Conservation (phyloP, 2,888 invertebrate species). For the Aleiodes leptofemur region DNA sequence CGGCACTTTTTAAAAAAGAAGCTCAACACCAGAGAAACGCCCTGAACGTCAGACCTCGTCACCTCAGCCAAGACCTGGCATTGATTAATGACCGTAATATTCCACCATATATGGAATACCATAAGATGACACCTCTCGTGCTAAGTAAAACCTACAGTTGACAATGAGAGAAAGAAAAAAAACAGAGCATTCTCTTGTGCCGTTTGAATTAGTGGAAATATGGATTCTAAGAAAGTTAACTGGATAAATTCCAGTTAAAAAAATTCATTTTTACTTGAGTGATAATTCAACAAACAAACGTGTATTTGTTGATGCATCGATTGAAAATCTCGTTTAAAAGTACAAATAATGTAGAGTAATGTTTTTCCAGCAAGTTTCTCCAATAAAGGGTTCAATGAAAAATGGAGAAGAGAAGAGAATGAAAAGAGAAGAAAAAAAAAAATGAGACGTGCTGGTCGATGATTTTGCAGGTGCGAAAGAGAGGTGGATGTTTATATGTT, state of each 20-base stretch:
- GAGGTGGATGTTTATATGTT: slow-evolving; percentile 55
- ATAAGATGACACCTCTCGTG: slow-evolving; percentile 37
- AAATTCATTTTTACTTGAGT: slow-evolving; percentile 11
- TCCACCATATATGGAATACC: slow-evolving; percentile 48
- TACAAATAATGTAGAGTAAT: too few relatives aligned
- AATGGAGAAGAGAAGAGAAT: background rate
- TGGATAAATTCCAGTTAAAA: slow-evolving; percentile 25
- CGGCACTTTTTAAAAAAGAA: slow-evolving; percentile 51
- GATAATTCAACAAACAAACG: slow-evolving; percentile 46
- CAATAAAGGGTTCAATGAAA: too few relatives aligned
- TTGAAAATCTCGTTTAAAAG: too few relatives aligned
- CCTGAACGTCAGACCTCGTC: slow-evolving; percentile 65
- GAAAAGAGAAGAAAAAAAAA: slow-evolving; percentile 11
- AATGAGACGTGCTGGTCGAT: background rate
- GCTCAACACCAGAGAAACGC: slow-evolving; percentile 58
- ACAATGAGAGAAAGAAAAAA: slow-evolving; percentile 12
- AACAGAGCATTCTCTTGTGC: slow-evolving; percentile 36
- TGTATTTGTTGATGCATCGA: too few relatives aligned
- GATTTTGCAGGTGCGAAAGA: slow-evolving; percentile 19
- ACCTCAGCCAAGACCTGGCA: slow-evolving; percentile 65
- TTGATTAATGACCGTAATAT: slow-evolving; percentile 71
- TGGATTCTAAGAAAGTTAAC: slow-evolving; percentile 48
- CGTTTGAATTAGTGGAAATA: slow-evolving; percentile 56
- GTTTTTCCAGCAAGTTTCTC: too few relatives aligned
- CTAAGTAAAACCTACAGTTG: slow-evolving; percentile 39